phyloP scores from a whole-genome alignment of 2,888 invertebrate species.

The Boloria euphrosyne region DNA sequence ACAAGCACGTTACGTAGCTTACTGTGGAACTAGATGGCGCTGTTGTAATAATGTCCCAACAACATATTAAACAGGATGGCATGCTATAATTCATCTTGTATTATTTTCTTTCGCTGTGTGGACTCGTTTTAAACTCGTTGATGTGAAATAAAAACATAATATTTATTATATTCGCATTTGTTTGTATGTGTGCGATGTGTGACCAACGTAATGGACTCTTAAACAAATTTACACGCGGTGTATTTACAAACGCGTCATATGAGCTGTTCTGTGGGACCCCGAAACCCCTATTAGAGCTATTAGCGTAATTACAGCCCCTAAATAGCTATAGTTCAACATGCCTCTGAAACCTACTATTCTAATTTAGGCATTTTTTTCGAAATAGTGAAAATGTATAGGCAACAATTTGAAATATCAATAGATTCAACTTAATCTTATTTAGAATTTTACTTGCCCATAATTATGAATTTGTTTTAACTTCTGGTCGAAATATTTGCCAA shows the following conservation, averaged over 20 bases:
- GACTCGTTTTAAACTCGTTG: constrained; percentile 12
- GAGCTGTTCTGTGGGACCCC: constrained; percentile 39
- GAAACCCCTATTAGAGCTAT: constrained; percentile 61
- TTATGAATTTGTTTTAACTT: no score
- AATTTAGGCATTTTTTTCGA: not conserved
- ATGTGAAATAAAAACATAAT: constrained; percentile 15
- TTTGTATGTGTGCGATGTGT: not conserved
- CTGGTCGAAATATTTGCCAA: not conserved
- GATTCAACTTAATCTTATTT: no score
- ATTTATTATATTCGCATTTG: constrained; percentile 17
- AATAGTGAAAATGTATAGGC: not conserved
- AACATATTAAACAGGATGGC: no score
- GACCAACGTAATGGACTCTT: constrained; percentile 18
- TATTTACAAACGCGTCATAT: constrained; percentile 25
- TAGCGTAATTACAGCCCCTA: constrained; percentile 63
- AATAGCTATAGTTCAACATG: constrained; percentile 55
- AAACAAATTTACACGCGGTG: constrained; percentile 25
- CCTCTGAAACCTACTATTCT: constrained; percentile 47
- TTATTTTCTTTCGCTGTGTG: not conserved
- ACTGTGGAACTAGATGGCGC: no score
- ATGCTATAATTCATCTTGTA: not conserved
- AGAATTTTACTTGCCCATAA: no score
- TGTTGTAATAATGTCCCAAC: no score
- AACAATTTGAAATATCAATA: not conserved
- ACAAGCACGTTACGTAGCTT: no score